phyloP scores from a whole-genome alignment of 2,113 vertebrate species.

The Lycaon pictus region DNA sequence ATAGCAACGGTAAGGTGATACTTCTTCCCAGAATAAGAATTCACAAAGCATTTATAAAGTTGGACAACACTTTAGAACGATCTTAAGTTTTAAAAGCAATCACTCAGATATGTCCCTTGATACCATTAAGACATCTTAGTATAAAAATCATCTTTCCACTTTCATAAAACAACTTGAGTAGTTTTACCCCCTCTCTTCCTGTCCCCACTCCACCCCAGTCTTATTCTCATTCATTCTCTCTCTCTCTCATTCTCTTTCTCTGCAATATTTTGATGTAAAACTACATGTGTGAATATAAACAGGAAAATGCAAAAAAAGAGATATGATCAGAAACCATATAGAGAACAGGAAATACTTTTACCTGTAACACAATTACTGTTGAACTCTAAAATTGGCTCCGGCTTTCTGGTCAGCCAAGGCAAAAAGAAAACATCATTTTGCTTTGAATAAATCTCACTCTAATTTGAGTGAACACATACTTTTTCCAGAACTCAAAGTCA shows the following conservation, averaged over 20 bases:
- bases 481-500: neutral
- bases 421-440: neutral
- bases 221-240: neutral
- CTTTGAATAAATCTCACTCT: neutral
- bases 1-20: neutral
- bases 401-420: neutral
- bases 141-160: neutral
- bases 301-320: neutral
- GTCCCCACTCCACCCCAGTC: neutral
- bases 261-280: neutral
- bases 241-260: neutral
- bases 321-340: neutral
- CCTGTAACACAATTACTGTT: neutral
- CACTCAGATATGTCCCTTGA: neutral
- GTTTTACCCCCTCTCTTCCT: neutral
- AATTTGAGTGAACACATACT: neutral
- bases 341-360: neutral
- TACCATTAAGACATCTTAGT: neutral
- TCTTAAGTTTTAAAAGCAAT: slow-evolving; percentile 13
- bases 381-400: neutral
- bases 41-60: neutral
- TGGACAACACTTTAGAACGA: neutral
- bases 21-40: neutral
- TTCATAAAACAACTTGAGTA: neutral
- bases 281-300: neutral